Conservation (phyloP, 2,888 invertebrate species). For the Microctonus brassicae region DNA sequence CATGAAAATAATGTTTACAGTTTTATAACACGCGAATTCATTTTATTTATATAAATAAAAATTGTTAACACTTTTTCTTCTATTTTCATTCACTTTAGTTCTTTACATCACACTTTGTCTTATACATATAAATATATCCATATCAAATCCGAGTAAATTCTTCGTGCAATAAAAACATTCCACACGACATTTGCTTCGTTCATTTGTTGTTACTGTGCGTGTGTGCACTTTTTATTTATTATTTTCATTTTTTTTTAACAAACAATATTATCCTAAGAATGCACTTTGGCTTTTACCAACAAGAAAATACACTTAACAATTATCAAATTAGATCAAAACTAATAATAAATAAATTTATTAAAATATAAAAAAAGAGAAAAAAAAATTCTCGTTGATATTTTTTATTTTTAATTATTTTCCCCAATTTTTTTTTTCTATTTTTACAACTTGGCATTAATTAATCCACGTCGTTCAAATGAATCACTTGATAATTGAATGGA, state of each 20-base stretch:
- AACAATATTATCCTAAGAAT: not conserved
- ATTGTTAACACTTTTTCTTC: not conserved
- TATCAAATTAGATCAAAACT: not conserved
- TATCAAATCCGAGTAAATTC: not conserved
- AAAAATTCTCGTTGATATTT: no score
- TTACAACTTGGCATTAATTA: not conserved
- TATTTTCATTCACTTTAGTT: no score
- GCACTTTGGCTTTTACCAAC: not conserved
- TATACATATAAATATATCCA: not conserved
- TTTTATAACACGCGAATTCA: constrained; percentile 13
- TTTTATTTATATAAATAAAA: constrained; percentile 17
- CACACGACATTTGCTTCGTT: not conserved
- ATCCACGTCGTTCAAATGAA: not conserved
- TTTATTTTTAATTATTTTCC: not conserved
- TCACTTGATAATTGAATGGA: not conserved
- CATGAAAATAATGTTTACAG: not conserved
- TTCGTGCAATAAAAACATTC: not conserved
- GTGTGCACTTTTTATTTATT: no score
- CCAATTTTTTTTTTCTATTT: not conserved
- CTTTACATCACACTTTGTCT: not conserved
- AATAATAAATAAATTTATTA: not conserved
- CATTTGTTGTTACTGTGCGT: no score
- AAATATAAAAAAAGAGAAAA: not conserved
- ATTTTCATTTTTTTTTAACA: no score
- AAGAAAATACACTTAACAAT: not conserved